Base-by-base conservation (phyloP, 2,888 invertebrate species). In the Halictus quadricinctus region DNA sequence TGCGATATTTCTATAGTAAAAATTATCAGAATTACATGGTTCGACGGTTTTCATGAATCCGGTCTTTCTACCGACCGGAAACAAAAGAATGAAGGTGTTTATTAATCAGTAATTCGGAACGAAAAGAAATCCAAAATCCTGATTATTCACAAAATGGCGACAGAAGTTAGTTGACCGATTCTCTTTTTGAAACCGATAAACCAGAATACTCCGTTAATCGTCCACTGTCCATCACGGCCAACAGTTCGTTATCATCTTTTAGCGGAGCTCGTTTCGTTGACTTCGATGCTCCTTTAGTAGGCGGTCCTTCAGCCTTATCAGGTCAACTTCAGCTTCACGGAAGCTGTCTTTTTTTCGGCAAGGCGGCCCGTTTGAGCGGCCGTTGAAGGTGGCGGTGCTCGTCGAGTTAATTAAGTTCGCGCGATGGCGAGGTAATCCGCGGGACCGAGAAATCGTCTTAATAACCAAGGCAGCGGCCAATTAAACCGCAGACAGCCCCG, bases 341-440 rank as follows among this genome's bases (percentile, higher is more conserved):
- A 15, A 15, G n/a, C 12, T 43, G 41, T 29, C 41, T 29, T 60
- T 41, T 76, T n/a, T 36, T 8, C 2, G 18, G 7, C n/a, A 54
- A 18, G n/a, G 25, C 69, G 50, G 54, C 12, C 25, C 50, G 72
- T 66, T 80, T 72, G 80, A 84, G 48, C 50, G 12, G 15, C 46
- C 54, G 21, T 54, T 15, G 29, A 21, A 29, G 18, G 29, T 66
- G 36, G 10, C 29, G 41, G 8, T 43, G 43, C 66, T 69, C 64
- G 78, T 66, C 72, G 73, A 76, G 73, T 89, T 88, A 89, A 88
- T 89, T 84, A 89, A 69, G 76, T 79, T 75, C 76, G 41, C 69
- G 64, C 70, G 46, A 72, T 43, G 50, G 41, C 25, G 64, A 36
- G 80, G 41, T 79, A 83, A 81, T 77, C 72, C 83, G 43, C 74